Evolutionary conservation across 2,113 vertebrate species (phyloP), one percentile per base, ranked within the genome.

Genomic region (Cnemophilus loriae): DNA sequence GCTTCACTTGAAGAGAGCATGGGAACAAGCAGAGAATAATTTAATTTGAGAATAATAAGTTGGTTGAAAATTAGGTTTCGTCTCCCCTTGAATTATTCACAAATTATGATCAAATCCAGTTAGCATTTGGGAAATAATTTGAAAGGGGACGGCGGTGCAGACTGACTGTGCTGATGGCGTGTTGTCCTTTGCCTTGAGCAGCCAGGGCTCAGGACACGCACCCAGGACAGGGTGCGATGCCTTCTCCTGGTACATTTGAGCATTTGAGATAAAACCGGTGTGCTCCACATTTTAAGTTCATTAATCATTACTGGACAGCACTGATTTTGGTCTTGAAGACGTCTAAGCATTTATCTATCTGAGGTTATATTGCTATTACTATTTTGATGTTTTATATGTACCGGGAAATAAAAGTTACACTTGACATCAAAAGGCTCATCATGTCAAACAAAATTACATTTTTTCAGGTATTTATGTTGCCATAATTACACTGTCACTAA

Each of bases 211-310:
- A 47, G 15, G 9, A 15, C 12, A 35, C 16, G 83, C 13, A 22
- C 1, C 5, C 26, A 63, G 23, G 33, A 15, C 13, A 60, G 67
- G 13, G 24, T 1, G 2, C 60, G 41, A 42, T 0, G 0, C 12
- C 19, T 67, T 59, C 55, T 60, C 53, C 46, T 69, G 16, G 12
- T 16, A n/a, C 10, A 16, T 69, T 22, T 77, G 24, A 70, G 13
- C 17, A 49, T 21, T 73, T 50, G 21, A 44, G n/a, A 44, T 44
- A 44, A 76, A 88, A 47, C 0, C 27, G 42, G 0, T 33, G 6
- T 39, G 11, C 56, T 69, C 33, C 20, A 49, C 15, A 15, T 27
- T 13, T 30, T 49, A 47, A 35, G 4, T 37, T 70, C 28, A 35
- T 67, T 84, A 50, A 50, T 35, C 9, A 5, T 57, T 37, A 26